phyloP scores from a whole-genome alignment of 1,140 invertebrate genomes.

The Calephelis nemesis region DNA sequence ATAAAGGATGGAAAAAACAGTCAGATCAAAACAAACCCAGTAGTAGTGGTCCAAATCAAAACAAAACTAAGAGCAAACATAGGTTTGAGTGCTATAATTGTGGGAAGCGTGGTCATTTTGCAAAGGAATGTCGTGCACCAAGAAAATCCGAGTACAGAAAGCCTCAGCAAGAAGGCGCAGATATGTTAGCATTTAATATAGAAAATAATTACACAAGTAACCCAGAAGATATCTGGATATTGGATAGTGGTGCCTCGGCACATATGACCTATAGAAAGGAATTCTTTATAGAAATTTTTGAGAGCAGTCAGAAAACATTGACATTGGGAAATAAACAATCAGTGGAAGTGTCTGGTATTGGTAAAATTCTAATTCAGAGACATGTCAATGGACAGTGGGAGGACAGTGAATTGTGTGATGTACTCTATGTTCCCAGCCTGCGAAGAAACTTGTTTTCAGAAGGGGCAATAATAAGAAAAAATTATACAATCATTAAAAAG shows the following conservation, averaged over 20 bases:
- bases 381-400: slow-evolving; percentile 45
- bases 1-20: slow-evolving; percentile 28
- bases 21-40: slow-evolving; percentile 20
- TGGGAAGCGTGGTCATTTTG: slow-evolving; percentile 35
- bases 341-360: slow-evolving; percentile 30
- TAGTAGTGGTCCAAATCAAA: slow-evolving; percentile 21
- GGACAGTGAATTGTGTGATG: slow-evolving; percentile 35
- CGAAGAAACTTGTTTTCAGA: slow-evolving; percentile 47
- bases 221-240: slow-evolving; percentile 40
- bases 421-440: slow-evolving; percentile 46
- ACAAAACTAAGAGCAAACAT: slow-evolving; percentile 27
- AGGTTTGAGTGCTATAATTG: slow-evolving; percentile 37
- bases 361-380: slow-evolving; percentile 35
- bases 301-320: slow-evolving; percentile 32
- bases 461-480: slow-evolving; percentile 36
- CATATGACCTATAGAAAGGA: slow-evolving; percentile 44
- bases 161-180: slow-evolving; percentile 24
- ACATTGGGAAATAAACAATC: slow-evolving; percentile 34
- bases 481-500: slow-evolving; percentile 1
- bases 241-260: slow-evolving; percentile 52
- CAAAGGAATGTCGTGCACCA: slow-evolving; percentile 31
- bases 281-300: slow-evolving; percentile 12
- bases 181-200: slow-evolving; percentile 37
- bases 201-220: slow-evolving; percentile 29
- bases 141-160: slow-evolving; percentile 33